Conservation (phyloP, 2,797 vertebrate genomes). For the Bradypus variegatus region DNA sequence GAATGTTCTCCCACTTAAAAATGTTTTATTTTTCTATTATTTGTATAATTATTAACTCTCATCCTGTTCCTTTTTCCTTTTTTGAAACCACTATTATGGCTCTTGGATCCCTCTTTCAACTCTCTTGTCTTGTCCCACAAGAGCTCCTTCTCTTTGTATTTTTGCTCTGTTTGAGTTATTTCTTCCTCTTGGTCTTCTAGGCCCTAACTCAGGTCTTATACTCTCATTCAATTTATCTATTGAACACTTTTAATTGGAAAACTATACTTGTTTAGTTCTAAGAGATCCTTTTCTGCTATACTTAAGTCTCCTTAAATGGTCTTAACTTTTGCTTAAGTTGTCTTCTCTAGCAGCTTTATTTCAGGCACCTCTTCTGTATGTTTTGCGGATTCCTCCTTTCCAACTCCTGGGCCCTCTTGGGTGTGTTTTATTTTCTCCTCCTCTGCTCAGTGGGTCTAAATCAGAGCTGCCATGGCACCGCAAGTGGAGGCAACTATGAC, state of each 20-base stretch:
- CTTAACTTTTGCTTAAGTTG: not conserved
- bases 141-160: not conserved
- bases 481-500: not conserved
- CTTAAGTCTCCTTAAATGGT: not conserved
- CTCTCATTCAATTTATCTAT: not conserved
- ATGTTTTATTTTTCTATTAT: not conserved
- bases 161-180: not conserved
- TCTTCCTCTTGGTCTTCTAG: not conserved
- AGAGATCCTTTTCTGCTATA: not conserved
- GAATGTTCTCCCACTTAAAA: not conserved
- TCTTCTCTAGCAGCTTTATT: not conserved
- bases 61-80: not conserved
- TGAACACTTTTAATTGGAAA: not conserved
- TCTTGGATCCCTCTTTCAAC: not conserved
- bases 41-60: not conserved
- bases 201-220: not conserved
- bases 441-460: not conserved
- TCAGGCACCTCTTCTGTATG: not conserved
- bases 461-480: not conserved
- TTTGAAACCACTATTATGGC: not conserved
- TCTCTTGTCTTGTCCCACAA: not conserved
- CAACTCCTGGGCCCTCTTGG: not conserved
- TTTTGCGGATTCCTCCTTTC: not conserved
- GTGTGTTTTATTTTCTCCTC: not conserved
- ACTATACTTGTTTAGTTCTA: not conserved